Evolutionary conservation across 1,140 invertebrate species (phyloP).

Genomic region (Camponotus floridanus): DNA sequence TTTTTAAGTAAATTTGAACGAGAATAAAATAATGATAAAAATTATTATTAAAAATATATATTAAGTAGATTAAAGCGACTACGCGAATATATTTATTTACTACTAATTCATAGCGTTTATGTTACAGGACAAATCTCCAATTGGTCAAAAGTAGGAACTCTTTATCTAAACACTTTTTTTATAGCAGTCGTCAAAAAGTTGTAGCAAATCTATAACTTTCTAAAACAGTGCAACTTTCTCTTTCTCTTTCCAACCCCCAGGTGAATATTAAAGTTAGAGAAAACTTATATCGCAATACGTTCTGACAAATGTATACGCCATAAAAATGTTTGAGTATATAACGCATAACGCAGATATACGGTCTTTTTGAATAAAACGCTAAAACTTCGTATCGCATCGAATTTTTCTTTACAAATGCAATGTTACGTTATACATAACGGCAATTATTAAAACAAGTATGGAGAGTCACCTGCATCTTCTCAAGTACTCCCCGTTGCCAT

Average conservation of each 20-base stretch:
- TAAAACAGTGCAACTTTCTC: slow-evolving; percentile 33
- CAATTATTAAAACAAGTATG: neutral
- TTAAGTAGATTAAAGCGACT: neutral
- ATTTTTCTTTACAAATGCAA: neutral
- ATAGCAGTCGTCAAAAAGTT: slow-evolving; percentile 46
- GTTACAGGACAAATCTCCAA: slow-evolving; percentile 1
- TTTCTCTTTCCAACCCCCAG: neutral
- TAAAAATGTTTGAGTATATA: slow-evolving; percentile 36
- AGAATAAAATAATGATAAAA: neutral
- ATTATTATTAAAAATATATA: neutral
- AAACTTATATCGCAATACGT: slow-evolving; percentile 25
- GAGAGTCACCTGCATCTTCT: slow-evolving; percentile 42
- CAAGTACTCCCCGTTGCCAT: slow-evolving; percentile 20
- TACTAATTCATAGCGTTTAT: neutral
- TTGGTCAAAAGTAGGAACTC: slow-evolving; percentile 37
- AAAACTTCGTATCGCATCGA: slow-evolving; percentile 5
- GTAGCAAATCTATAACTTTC: slow-evolving; percentile 47
- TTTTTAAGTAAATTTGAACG: neutral
- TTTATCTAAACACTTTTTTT: slow-evolving; percentile 31
- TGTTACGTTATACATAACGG: neutral
- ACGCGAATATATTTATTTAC: neutral
- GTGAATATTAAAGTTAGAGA: slow-evolving; percentile 32
- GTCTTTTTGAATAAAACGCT: neutral
- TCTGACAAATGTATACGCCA: slow-evolving; percentile 37
- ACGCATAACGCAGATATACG: neutral